These are phyloP conservation scores for Albula goreensis DNA, from an alignment of 2,113 vertebrate genomes.

Conservation along the genomic window DNA sequence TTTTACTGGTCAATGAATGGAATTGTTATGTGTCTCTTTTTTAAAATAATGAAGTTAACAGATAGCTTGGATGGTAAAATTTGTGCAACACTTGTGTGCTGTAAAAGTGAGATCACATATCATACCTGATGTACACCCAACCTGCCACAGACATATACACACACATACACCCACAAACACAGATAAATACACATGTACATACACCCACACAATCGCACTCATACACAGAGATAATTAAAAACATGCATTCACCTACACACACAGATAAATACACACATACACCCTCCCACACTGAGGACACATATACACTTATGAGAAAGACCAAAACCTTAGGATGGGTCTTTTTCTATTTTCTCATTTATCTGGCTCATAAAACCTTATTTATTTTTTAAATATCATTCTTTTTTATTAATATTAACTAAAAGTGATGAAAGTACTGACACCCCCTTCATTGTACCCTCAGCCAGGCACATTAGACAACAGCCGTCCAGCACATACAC, in stretches of 20 bases:
- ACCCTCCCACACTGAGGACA: constrained; percentile 61
- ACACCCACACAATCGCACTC: neutral
- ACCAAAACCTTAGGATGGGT: too few species aligned
- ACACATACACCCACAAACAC: neutral
- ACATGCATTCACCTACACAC: constrained; percentile 11
- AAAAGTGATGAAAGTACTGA: too few species aligned
- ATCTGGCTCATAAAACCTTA: too few species aligned
- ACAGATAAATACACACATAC: constrained; percentile 39
- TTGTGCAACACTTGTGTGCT: neutral
- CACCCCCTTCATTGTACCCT: too few species aligned
- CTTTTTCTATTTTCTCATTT: too few species aligned
- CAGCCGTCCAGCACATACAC: too few species aligned
- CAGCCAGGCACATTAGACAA: too few species aligned
- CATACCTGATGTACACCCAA: neutral
- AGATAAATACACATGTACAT: neutral
- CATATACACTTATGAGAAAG: constrained; percentile 18
- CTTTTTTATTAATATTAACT: too few species aligned
- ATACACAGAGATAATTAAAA: neutral
- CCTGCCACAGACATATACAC: neutral
- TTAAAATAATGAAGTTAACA: neutral
- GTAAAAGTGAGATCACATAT: neutral
- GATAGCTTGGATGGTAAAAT: neutral
- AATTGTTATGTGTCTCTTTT: neutral
- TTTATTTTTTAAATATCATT: too few species aligned
- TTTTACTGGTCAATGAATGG: constrained; percentile 5